Conservation (phyloP, 2,888 invertebrate genomes). For the Folsomia candida region DNA sequence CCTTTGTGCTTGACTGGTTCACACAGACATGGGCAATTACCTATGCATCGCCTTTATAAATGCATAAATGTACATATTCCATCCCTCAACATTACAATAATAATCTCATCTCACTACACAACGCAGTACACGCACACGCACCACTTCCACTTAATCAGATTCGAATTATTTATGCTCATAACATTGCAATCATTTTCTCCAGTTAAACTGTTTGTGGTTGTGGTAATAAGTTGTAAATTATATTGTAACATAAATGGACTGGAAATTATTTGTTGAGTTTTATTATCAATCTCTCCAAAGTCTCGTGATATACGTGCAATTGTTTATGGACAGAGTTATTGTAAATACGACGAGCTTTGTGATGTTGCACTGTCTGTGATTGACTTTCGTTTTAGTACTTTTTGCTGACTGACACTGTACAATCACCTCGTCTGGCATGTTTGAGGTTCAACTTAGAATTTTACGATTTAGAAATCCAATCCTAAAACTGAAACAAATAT, state of each 20-base stretch:
- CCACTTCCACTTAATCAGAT: background rate
- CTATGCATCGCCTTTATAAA: no score
- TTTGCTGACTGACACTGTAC: no score
- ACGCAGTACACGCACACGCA: background rate
- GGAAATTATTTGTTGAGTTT: background rate
- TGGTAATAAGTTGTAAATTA: constrained; percentile 1
- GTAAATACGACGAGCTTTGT: no score
- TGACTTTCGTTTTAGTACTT: no score
- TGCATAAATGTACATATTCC: no score
- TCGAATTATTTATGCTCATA: background rate
- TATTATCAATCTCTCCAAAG: no score
- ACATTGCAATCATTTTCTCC: background rate
- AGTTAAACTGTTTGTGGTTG: background rate
- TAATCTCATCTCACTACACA: background rate
- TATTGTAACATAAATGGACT: background rate
- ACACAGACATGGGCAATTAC: no score
- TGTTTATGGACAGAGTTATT: no score
- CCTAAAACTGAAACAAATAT: background rate
- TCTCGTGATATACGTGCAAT: no score
- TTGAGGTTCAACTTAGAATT: background rate
- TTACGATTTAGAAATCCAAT: background rate
- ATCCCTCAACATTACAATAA: no score
- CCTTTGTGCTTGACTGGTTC: background rate
- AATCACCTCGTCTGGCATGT: no score
- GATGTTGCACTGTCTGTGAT: no score